A percentile compares a stretch with the other conserved stretches of the same genome.
These are phyloP conservation scores for Meganola albula DNA, from an alignment of 2,888 invertebrate species.

Conservation along the genomic window DNA sequence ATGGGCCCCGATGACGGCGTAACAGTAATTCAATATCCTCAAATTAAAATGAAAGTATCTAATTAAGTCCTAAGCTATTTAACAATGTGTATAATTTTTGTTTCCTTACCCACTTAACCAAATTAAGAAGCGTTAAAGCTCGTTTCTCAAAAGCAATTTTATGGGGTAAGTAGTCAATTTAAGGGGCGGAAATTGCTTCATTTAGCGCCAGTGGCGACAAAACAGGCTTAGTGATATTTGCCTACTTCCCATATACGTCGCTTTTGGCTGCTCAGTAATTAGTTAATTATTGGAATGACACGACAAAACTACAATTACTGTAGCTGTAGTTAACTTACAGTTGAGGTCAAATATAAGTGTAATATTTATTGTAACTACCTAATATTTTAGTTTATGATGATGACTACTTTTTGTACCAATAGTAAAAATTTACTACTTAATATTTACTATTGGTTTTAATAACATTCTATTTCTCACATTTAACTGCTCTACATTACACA, in stretches of 20 bases:
- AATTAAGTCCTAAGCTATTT: constrained; percentile 23
- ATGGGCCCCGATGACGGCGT: too few relatives aligned
- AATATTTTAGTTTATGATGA: too few relatives aligned
- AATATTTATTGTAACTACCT: too few relatives aligned
- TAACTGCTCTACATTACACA: too few relatives aligned
- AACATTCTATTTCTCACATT: too few relatives aligned
- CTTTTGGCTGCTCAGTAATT: too few relatives aligned
- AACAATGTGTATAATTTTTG: constrained; percentile 31
- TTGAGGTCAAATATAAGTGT: too few relatives aligned
- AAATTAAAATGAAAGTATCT: constrained; percentile 15
- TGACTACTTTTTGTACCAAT: too few relatives aligned
- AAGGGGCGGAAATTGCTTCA: constrained; percentile 55
- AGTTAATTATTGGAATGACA: too few relatives aligned
- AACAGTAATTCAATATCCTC: too few relatives aligned
- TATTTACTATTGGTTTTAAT: too few relatives aligned
- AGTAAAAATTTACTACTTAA: too few relatives aligned
- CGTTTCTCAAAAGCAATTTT: constrained; percentile 45
- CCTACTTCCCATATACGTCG: constrained; percentile 30
- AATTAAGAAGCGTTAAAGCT: constrained; percentile 43
- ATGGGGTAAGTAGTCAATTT: constrained; percentile 51
- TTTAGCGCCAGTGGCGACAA: constrained; percentile 49
- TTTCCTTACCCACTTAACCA: constrained; percentile 39
- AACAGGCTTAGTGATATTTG: constrained; percentile 38
- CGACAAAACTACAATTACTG: constrained; percentile 20
- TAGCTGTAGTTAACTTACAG: constrained; percentile 20